Base-by-base conservation (phyloP, 2,113 vertebrate species). In the Cranoglanis bouderius region DNA sequence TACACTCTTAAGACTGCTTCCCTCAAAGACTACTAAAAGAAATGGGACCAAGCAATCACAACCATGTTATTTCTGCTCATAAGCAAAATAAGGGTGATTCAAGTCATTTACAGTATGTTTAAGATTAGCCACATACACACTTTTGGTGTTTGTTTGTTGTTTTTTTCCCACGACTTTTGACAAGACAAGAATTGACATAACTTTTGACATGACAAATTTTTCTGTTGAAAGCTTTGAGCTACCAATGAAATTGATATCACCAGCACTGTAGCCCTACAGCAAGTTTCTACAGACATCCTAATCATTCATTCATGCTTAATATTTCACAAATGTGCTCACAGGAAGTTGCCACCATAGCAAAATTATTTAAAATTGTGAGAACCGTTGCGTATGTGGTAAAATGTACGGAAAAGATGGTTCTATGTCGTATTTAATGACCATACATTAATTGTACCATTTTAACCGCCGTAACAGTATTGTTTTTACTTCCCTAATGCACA, bases 251-350 rank as follows among this genome's bases (percentile, higher is more conserved):
- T 12, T 29, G n/a, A 35, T 6, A 14, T 18, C 72, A 12, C 21
- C 67, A 18, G 21, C 9, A 14, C n/a, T n/a, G 46, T 6, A 85
- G 51, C 53, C 59, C 72, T 85, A 55, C 26, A 82, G 43, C 80
- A 89, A 14, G 24, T 77, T 84, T 29, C 55, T 70, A 84, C 80
- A 77, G 35, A 40, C 78, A 43, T 19, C 78, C 9, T 18, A 74
- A 85, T 49, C 12, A 14, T 32, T 51, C 77, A 7, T 49, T 16
- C 13, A 49, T 32, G 6, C 32, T 74, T 55, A 35, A 32, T 7
- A 72, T 38, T 75, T 75, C 21, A 43, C 43, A 43, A 40, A 0
- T 26, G 7, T 3, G 4, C 72, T 10, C 2, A 75, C 72, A 75
- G 7, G 38, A 75, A 43, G 38, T 75, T 43, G 38, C 19, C 38